phyloP scores from a whole-genome alignment of 2,888 invertebrate genomes.

The Eupithecia subumbrata region DNA sequence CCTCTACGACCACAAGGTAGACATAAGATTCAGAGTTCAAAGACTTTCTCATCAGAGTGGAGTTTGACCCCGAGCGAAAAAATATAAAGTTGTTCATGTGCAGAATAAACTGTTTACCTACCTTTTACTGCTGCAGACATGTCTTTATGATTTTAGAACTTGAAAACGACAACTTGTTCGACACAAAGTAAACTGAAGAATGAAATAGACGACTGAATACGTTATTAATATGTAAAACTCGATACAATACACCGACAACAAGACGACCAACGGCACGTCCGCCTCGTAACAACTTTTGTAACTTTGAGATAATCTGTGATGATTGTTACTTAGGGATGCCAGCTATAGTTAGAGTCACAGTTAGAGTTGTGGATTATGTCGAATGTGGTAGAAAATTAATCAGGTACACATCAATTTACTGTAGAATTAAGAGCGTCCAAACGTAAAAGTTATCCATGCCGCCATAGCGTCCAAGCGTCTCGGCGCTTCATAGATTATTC shows the following conservation, averaged over 20 bases:
- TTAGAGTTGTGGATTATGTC: not conserved
- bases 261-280: too few species aligned
- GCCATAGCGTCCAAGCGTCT: too few species aligned
- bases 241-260: not conserved
- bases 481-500: too few species aligned
- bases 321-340: conserved; percentile 37
- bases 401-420: too few species aligned
- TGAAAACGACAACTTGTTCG: conserved; percentile 23
- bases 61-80: conserved; percentile 53
- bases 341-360: conserved; percentile 10
- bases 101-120: conserved; percentile 44
- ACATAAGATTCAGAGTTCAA: not conserved
- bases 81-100: not conserved
- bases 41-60: conserved; percentile 43
- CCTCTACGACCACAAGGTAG: not conserved
- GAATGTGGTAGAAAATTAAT: not conserved
- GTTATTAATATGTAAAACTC: not conserved
- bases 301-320: too few species aligned
- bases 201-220: not conserved
- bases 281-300: too few species aligned
- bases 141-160: conserved; percentile 15
- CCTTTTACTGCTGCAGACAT: conserved; percentile 78
- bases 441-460: too few species aligned
- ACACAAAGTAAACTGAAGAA: not conserved
- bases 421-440: too few species aligned